These are phyloP conservation scores for Cygnus atratus DNA, from an alignment of 2,113 vertebrate species.

Conservation along the genomic window DNA sequence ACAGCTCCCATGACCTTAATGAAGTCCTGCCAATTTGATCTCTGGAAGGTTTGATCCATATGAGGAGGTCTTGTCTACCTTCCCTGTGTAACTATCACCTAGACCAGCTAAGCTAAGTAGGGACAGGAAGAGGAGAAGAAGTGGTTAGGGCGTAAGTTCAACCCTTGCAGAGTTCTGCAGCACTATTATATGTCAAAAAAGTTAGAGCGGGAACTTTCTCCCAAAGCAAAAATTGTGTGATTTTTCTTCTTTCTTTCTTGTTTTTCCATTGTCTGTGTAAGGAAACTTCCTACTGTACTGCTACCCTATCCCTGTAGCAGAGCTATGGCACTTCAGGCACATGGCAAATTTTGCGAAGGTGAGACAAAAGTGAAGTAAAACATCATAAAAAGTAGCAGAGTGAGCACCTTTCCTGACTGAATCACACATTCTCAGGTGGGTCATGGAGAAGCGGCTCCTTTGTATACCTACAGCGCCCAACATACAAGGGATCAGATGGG, in stretches of 20 bases:
- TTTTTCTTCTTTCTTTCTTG: background rate
- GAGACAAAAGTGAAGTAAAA: background rate
- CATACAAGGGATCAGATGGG: background rate
- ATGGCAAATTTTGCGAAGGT: background rate
- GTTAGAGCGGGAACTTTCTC: background rate
- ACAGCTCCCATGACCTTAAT: background rate
- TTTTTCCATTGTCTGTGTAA: background rate
- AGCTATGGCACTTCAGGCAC: background rate
- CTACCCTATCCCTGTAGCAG: background rate
- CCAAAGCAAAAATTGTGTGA: background rate
- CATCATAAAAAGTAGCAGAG: background rate
- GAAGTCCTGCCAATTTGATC: background rate
- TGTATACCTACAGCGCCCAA: background rate
- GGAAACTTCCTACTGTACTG: background rate
- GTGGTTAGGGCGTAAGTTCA: background rate
- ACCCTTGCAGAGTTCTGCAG: background rate
- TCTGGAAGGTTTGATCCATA: background rate
- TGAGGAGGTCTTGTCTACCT: background rate
- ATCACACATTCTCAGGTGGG: background rate
- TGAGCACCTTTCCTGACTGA: background rate
- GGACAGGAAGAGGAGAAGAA: background rate
- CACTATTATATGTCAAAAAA: background rate
- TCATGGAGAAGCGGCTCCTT: background rate
- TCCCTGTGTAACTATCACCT: background rate
- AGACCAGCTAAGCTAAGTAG: background rate